phyloP scores from a whole-genome alignment of 2,113 vertebrate genomes.

The Tachysurus fulvidraco region DNA sequence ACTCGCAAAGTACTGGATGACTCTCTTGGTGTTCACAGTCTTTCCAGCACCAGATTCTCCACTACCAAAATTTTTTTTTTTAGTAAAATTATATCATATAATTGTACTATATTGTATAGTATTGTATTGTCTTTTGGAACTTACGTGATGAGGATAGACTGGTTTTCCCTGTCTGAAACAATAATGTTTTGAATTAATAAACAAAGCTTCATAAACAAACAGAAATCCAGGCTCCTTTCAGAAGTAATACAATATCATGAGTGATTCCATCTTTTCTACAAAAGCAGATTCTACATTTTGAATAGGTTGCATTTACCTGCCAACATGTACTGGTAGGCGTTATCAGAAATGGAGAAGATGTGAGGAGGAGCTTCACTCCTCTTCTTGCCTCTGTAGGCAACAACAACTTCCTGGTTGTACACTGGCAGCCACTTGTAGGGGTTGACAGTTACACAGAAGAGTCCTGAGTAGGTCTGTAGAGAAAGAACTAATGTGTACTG shows the following conservation, averaged over 20 bases:
- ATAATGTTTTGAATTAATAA: background rate
- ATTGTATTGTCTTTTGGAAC: conserved; percentile 36
- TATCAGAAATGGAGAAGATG: conserved; percentile 94
- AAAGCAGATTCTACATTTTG: conserved; percentile 14
- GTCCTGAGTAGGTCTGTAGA: background rate
- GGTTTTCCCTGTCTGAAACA: conserved; percentile 81
- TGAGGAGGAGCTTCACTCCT: conserved; percentile 88
- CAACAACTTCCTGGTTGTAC: too few species aligned
- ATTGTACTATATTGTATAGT: background rate
- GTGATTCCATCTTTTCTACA: background rate
- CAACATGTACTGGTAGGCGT: conserved; percentile 89
- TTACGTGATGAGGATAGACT: conserved; percentile 86
- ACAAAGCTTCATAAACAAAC: background rate
- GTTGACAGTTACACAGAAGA: too few species aligned
- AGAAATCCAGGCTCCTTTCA: background rate
- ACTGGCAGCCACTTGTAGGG: too few species aligned
- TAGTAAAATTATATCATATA: background rate
- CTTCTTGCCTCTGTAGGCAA: conserved; percentile 77
- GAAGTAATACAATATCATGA: background rate
- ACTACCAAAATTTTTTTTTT: conserved; percentile 56
- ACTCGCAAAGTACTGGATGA: conserved; percentile 87
- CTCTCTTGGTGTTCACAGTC: conserved; percentile 87
- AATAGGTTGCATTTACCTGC: conserved; percentile 74
- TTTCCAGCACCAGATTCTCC: conserved; percentile 89
- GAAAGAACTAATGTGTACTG: background rate